Conservation (phyloP, 2,797 vertebrate species). For the Xerus rutilus region DNA sequence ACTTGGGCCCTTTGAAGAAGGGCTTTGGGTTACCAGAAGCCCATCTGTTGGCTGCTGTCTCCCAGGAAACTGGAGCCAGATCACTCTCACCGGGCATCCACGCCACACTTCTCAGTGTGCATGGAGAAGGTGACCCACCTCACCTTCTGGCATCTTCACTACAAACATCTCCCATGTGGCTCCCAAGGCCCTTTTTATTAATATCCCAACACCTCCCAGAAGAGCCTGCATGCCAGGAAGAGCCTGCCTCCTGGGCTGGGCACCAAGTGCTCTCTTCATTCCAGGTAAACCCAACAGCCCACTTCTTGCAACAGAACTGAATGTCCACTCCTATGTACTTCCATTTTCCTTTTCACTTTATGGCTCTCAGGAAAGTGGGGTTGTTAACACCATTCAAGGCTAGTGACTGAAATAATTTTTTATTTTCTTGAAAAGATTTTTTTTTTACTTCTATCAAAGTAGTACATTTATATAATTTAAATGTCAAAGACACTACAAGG, state of each 20-base stretch:
- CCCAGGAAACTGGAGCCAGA: constrained; percentile 42
- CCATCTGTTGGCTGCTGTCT: constrained; percentile 73
- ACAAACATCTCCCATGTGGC: background rate
- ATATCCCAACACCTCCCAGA: background rate
- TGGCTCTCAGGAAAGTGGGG: background rate
- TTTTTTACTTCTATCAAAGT: background rate
- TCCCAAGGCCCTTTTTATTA: background rate
- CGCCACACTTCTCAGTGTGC: background rate
- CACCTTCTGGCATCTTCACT: constrained; percentile 52
- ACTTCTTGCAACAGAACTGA: background rate
- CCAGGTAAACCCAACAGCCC: background rate
- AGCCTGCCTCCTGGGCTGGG: background rate
- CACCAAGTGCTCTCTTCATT: background rate
- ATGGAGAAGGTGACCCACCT: background rate
- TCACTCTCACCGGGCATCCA: constrained; percentile 20
- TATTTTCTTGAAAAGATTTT: background rate
- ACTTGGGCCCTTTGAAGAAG: background rate
- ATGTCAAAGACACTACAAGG: background rate
- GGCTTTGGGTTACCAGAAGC: constrained; percentile 73
- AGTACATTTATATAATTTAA: background rate
- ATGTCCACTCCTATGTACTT: too few species aligned
- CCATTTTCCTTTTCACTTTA: background rate
- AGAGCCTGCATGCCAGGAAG: background rate
- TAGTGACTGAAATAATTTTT: constrained; percentile 8
- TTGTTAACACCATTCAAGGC: background rate